Conservation (phyloP, 2,113 vertebrate genomes). For the Dipodomys merriami region DNA sequence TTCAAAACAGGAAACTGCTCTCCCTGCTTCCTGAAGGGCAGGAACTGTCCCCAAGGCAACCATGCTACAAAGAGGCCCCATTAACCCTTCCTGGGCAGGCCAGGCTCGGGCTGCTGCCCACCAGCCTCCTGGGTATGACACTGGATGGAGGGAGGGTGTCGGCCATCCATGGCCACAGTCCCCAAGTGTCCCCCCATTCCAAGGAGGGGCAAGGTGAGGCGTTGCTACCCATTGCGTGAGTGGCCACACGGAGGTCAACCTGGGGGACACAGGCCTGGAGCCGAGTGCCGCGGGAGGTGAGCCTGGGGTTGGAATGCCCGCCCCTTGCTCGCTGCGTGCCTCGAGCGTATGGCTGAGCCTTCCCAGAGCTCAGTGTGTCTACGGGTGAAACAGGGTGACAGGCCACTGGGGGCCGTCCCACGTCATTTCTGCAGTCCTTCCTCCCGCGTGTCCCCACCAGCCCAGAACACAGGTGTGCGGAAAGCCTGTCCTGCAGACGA, state of each 20-base stretch:
- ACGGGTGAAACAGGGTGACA: background rate
- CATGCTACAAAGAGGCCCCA: conserved; percentile 89
- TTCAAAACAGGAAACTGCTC: conserved; percentile 99
- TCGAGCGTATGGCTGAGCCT: background rate
- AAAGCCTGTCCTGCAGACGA: too few relatives aligned
- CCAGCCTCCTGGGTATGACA: background rate
- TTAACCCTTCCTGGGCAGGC: conserved; percentile 90
- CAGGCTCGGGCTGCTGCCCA: conserved; percentile 18
- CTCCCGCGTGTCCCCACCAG: too few relatives aligned
- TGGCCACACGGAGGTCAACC: background rate
- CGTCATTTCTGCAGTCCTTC: background rate
- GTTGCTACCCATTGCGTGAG: background rate
- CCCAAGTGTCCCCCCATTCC: background rate
- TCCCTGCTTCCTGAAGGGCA: conserved; percentile 98
- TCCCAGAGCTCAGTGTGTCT: background rate
- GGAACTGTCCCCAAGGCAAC: conserved; percentile 96
- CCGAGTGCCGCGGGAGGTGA: rapidly evolving
- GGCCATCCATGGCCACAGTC: background rate
- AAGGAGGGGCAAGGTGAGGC: background rate
- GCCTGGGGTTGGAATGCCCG: too few relatives aligned
- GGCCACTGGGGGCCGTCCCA: too few relatives aligned
- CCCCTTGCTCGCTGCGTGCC: background rate
- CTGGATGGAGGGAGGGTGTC: background rate
- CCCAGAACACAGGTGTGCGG: background rate
- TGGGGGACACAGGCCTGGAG: background rate